Evolutionary conservation across 2,113 vertebrate species (phyloP).

Genomic region (Felis catus): F.catus_Fca126_mat1.0 CM031418.1:95072501-95073000

Average conservation of each 20-base stretch:
- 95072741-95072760: too few species aligned
- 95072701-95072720: too few species aligned
- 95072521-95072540: too few species aligned
- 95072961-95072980: neutral
- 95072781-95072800: neutral
- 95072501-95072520: neutral
- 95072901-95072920: neutral
- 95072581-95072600: too few species aligned
- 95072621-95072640: too few species aligned
- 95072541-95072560: too few species aligned
- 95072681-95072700: too few species aligned
- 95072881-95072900: neutral
- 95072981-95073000: neutral
- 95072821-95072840: neutral
- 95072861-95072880: neutral
- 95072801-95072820: neutral
- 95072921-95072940: neutral
- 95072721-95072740: too few species aligned
- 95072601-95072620: too few species aligned
- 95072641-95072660: too few species aligned
- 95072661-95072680: too few species aligned
- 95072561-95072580: too few species aligned
- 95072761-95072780: neutral
- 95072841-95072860: neutral
- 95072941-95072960: neutral